Evolutionary conservation across 2,888 invertebrate species (phyloP), one percentile per base, ranked within the genome.

Genomic region (Atrina japonica): DNA sequence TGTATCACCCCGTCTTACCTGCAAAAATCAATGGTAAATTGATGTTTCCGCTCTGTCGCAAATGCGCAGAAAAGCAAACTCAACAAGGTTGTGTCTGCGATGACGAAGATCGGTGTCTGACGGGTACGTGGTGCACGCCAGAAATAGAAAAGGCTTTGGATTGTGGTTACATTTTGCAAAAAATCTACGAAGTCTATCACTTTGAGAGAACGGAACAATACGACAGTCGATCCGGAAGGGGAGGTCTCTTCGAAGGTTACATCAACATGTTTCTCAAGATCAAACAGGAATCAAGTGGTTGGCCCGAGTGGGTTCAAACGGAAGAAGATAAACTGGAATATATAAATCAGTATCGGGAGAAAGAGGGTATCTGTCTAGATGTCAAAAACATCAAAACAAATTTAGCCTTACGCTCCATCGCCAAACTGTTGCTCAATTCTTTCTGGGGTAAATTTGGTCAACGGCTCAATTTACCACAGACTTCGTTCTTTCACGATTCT

Each of bases 1-100:
- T 87, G 11, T 87, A 72, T 40, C 81, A 82, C 21, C 65, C 59
- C 5, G 70, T 64, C 11, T 29, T 65, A 29, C 70, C 65, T 18
- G 30, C 18, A 2, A 61, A 21, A 14, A 25, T 25, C 3, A 70
- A 70, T 21, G 70, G 70, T 7, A 70, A 70, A 21, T 18, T 70
- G 21, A 59, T 49, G 27, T 70, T 70, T 45, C 40, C 43, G 14
- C 59, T 70, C 3, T 70, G 64, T 47, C 23, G 53, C 16, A 53
- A 58, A 11, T 70, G 70, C 14, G 59, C 52, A 1, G 59, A 65
- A 14, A 25, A 25, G 23, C 25, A 70, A 30, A 43, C 9, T 14
- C 16, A 50, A 41, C 7, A 16, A 18, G 27, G 23, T n/a, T 65
- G 65, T 25, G 14, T 18, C 27, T 53, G 45, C 41, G 35, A 14